Evolutionary conservation across 2,888 invertebrate species (phyloP), one percentile per base, ranked within the genome.

Genomic region (Orchesella flavescens): DNA sequence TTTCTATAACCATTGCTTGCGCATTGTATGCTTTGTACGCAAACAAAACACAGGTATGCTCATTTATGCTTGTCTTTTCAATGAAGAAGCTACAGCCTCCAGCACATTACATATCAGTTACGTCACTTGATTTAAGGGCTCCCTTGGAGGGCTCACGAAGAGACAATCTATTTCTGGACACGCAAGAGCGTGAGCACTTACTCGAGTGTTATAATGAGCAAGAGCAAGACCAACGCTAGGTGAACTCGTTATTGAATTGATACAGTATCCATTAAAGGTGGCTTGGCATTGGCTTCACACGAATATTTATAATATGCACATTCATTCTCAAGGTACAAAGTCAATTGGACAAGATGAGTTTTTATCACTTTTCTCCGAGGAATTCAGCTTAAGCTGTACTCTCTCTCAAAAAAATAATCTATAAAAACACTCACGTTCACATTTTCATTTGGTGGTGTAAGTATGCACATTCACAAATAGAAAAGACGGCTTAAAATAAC

Each of bases 61-160:
- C 43, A n/a, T 44, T 10, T 68, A 49, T 49, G 49, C 49, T 15
- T 49, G 49, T 49, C 7, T 17, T 65, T 34, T n/a, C 34, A 34
- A 15, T 19, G 17, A 55, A 4, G 9, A 71, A 53, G 19, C 34
- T 34, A 34, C 34, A 34, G 7, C 34, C 34, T 34, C 2, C 34
- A 34, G 34, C 79, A 72, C 66, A 44, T 79, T 65, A 79, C 23
- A 53, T 73, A 78, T 71, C 53, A 57, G 61, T 71, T 78, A 34
- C 78, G 46, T 59, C 21, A 53, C 49, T 65, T 75, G 65, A 55
- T 76, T 66, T 21, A 53, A 72, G 79, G 79, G 72, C 73, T 80
- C 79, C 73, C 72, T 80, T n/a, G 79, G 79, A 80, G 79, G 72
- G 79, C 79, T 72, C 79, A 80, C 79, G 79, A 79, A 78, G 69